Conservation (phyloP, 2,113 vertebrate genomes). For the Lipophrys pholis region DNA sequence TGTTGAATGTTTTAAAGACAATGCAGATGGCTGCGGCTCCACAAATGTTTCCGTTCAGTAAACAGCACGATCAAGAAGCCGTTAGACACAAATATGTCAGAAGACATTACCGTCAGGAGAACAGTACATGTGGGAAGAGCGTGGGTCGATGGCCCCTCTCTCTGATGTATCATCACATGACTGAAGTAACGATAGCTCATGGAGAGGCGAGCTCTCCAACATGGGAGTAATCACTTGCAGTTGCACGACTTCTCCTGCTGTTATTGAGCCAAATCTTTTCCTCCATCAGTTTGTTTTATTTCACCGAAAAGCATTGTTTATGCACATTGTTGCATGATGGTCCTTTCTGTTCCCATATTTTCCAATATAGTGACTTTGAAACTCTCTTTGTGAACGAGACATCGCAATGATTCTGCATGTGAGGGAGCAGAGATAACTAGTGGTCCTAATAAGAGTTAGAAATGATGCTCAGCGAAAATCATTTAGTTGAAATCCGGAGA, state of each 20-base stretch:
- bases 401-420: too few relatives aligned
- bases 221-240: constrained; percentile 19
- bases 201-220: constrained; percentile 1
- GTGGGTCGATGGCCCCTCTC: constrained; percentile 10
- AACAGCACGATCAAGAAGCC: constrained; percentile 3
- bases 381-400: too few relatives aligned
- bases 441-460: too few relatives aligned
- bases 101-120: constrained; percentile 24
- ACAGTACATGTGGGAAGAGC: constrained; percentile 16
- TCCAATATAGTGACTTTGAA: too few relatives aligned
- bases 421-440: too few relatives aligned
- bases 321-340: too few relatives aligned
- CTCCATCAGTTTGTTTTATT: too few relatives aligned
- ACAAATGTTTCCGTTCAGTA: background rate
- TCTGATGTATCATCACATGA: constrained; percentile 29
- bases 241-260: constrained; percentile 1
- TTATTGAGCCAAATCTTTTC: constrained; percentile 19
- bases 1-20: background rate
- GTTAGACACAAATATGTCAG: constrained; percentile 24
- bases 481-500: too few relatives aligned
- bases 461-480: too few relatives aligned
- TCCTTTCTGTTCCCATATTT: too few relatives aligned
- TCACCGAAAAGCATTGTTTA: too few relatives aligned
- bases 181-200: constrained; percentile 11
- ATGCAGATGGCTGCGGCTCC: background rate